Evolutionary conservation across 1,140 invertebrate species (phyloP).

Genomic region (Brachionus sp.): DNA sequence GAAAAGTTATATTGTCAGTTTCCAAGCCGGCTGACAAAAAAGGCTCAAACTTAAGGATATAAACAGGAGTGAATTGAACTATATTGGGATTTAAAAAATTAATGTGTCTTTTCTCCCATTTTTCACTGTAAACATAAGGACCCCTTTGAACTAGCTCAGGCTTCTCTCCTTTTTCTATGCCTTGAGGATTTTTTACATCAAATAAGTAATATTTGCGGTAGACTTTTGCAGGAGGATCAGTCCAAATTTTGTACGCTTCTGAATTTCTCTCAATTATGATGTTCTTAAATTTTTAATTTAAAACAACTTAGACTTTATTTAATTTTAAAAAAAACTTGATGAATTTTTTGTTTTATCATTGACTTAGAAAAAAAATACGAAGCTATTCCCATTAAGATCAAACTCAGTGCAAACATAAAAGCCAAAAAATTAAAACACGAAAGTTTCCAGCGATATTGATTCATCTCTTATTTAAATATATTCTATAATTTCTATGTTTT

Average conservation of each 20-base stretch:
- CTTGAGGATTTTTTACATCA: neutral
- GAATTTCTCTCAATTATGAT: neutral
- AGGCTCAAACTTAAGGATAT: neutral
- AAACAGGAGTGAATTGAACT: neutral
- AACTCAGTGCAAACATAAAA: no score
- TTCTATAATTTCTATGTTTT: no score
- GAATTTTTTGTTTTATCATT: no score
- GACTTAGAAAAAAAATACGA: no score
- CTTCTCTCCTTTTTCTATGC: neutral
- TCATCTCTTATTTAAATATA: no score
- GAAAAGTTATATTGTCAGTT: neutral
- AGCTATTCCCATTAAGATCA: no score
- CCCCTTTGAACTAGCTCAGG: neutral
- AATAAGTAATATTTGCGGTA: conserved; percentile 30
- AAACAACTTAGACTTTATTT: no score
- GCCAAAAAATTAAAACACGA: no score
- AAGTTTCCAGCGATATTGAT: no score
- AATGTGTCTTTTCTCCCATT: conserved; percentile 17
- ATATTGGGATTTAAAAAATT: neutral
- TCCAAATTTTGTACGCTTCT: neutral
- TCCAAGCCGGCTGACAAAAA: neutral
- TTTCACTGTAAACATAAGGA: neutral
- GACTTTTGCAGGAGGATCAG: neutral
- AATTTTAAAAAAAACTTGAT: no score
- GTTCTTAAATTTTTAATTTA: no score